phyloP scores from a whole-genome alignment of 1,140 invertebrate genomes.

The Protaetia brevitarsis region DNA sequence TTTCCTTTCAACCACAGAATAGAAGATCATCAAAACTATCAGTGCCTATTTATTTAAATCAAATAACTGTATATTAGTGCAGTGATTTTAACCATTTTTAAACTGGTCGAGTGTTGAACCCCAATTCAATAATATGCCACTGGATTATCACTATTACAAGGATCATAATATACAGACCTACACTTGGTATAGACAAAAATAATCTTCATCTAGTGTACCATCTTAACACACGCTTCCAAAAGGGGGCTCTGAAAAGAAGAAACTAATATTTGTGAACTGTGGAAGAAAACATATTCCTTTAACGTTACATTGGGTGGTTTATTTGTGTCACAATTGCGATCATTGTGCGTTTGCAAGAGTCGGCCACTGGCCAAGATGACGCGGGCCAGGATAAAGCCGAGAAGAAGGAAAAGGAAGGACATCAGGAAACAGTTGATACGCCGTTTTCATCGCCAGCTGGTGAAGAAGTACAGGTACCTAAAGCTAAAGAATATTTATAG shows the following conservation, averaged over 20 bases:
- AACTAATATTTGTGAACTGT: neutral
- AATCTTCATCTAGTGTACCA: neutral
- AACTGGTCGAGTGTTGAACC: no score
- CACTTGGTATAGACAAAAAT: slow-evolving; percentile 1
- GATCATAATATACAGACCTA: neutral
- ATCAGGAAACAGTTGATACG: slow-evolving; percentile 46
- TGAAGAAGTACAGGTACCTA: slow-evolving; percentile 25
- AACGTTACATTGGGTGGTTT: neutral
- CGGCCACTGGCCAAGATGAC: slow-evolving; percentile 37
- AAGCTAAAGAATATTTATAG: neutral
- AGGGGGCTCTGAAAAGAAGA: no score
- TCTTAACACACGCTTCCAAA: no score
- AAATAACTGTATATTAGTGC: no score
- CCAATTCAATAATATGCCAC: no score
- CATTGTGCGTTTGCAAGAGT: slow-evolving; percentile 47
- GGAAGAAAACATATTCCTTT: neutral
- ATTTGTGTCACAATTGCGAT: slow-evolving; percentile 46
- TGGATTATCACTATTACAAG: neutral
- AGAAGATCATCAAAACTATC: no score
- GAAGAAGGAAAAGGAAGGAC: slow-evolving; percentile 46
- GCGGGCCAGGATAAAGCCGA: slow-evolving; percentile 41
- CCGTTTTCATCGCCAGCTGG: slow-evolving; percentile 44
- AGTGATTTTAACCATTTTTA: no score
- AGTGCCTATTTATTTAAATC: no score
- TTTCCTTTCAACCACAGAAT: no score